Evolutionary conservation across 2,888 invertebrate genomes (phyloP), one percentile per base, ranked within the genome.

Genomic region (Petrophora chlorosata): DNA sequence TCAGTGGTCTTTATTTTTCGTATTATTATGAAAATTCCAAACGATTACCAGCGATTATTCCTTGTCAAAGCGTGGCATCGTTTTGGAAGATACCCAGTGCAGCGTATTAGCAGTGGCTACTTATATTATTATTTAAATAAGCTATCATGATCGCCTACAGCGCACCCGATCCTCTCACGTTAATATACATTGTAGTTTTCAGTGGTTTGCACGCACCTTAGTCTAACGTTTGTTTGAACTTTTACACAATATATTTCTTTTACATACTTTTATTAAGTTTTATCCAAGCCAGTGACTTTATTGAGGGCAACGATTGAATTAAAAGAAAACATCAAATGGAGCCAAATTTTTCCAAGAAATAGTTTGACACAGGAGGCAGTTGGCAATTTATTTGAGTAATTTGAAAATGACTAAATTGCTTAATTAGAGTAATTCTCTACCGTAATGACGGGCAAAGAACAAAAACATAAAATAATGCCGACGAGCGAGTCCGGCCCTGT

Each of bases 1-100:
- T 61, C 54, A 62, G 65, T 65, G 61, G 66, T 68, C 74, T 75
- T 75, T 75, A 68, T 75, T 79, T 65, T 75, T 59, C n/a, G 56
- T 72, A 66, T 76, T 78, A 79, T 79, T 80, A 80, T 77, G 73
- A 73, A 68, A 70, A 72, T 70, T 58, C 62, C 72, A 67, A 74
- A 75, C 73, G 75, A 78, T 81, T 81, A 78, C 65, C 53, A 53
- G 55, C 71, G 76, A 81, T 82, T 82, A 82, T 76, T 78, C 72
- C 78, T 82, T 85, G 79, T 81, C 77, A 76, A 76, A 76, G 69
- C 56, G 54, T 73, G 67, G 75, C 72, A 76, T 79, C 74, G 60
- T 59, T 70, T 70, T 61, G 34, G 62, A 61, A 60, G 56, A 53
- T 38, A 34, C 39, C 40, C 51, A 53, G 53, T 56, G n/a, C n/a